Conservation (phyloP, 2,113 vertebrate genomes). For the Cisticola juncidis region DNA sequence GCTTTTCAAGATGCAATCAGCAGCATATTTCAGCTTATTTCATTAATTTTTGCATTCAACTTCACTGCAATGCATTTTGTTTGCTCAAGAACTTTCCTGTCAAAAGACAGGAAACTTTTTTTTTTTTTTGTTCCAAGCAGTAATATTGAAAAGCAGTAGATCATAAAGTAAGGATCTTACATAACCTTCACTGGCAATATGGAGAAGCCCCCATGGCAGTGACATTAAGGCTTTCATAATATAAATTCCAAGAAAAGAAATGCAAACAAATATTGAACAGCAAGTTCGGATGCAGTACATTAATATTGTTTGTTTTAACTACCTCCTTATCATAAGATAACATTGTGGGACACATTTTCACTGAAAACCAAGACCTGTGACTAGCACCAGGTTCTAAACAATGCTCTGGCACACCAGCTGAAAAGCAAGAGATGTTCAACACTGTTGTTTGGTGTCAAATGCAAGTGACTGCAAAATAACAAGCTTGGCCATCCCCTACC, state of each 20-base stretch:
- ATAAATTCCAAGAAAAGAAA: conserved; percentile 7
- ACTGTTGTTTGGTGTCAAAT: not conserved
- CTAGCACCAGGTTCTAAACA: not conserved
- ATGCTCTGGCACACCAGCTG: not conserved
- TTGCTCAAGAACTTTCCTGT: not conserved
- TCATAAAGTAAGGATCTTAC: not conserved
- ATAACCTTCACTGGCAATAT: not conserved
- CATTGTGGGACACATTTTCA: not conserved
- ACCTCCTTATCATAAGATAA: conserved; percentile 5
- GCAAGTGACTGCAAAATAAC: not conserved
- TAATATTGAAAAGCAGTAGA: not conserved
- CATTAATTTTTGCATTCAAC: not conserved
- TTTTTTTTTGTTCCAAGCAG: not conserved
- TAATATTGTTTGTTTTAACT: not conserved
- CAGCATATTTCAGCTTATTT: not conserved
- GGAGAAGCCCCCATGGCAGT: not conserved
- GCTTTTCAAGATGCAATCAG: not conserved
- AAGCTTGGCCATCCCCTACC: not conserved
- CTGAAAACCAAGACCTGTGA: not conserved
- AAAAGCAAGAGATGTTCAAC: not conserved
- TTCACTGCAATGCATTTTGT: not conserved
- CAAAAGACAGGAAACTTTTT: not conserved
- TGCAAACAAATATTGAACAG: not conserved
- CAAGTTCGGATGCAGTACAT: not conserved
- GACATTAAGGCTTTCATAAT: conserved; percentile 14